Evolutionary conservation across 2,888 invertebrate species (phyloP).

Genomic region (Drosophila macrothrix): DNA sequence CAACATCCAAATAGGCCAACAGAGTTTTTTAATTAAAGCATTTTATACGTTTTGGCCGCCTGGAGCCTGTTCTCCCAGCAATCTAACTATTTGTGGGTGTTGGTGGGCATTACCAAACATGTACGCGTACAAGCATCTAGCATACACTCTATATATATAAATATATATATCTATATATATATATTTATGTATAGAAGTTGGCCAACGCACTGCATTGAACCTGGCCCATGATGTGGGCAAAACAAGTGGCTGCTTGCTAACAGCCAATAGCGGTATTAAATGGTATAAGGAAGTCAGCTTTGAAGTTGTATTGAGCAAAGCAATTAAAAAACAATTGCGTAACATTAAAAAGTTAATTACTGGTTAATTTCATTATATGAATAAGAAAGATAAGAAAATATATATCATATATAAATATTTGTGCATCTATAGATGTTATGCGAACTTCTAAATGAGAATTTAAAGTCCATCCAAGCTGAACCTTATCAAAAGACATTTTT

Average conservation of each 20-base stretch:
- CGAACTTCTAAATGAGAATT: neutral
- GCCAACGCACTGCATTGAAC: slow-evolving; percentile 51
- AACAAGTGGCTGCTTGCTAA: slow-evolving; percentile 38
- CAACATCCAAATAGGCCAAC: slow-evolving; percentile 71
- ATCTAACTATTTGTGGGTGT: slow-evolving; percentile 58
- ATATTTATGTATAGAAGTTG: slow-evolving; percentile 35
- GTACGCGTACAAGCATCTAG: slow-evolving; percentile 26
- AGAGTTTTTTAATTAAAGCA: slow-evolving; percentile 78
- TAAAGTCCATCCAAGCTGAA: neutral
- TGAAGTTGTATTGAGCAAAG: neutral
- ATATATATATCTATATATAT: neutral
- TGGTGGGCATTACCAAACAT: slow-evolving; percentile 46
- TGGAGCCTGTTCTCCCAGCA: slow-evolving; percentile 41
- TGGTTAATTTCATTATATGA: neutral
- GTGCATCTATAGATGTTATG: neutral
- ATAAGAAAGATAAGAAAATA: neutral
- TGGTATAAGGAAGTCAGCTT: neutral
- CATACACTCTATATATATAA: neutral
- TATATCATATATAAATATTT: neutral
- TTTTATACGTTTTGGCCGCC: slow-evolving; percentile 51
- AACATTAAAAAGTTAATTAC: neutral
- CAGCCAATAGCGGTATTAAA: slow-evolving; percentile 11
- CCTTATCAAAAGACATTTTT: neutral
- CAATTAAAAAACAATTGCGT: neutral
- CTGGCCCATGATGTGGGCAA: slow-evolving; percentile 33